Conservation (phyloP, 1,140 invertebrate genomes). For the Portunus trituberculatus region DNA sequence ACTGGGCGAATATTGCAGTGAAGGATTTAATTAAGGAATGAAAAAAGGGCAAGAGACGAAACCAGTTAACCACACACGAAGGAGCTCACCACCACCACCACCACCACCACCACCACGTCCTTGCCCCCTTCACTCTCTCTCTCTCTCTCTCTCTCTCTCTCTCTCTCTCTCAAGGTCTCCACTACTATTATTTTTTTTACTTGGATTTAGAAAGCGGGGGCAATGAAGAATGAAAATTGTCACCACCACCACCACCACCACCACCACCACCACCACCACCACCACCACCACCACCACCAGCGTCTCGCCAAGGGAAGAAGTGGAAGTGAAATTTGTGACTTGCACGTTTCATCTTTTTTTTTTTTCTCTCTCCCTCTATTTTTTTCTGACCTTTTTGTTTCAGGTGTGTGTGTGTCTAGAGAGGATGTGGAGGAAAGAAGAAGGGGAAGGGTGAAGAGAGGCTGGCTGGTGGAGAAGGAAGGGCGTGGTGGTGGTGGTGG, state of each 20-base stretch:
- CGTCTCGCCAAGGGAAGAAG: not conserved
- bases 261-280: not conserved
- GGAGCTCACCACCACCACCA: too few relatives aligned
- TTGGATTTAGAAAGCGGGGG: not conserved
- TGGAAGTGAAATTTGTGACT: conserved; percentile 9
- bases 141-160: not conserved
- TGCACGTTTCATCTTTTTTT: not conserved
- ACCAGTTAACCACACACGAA: too few relatives aligned
- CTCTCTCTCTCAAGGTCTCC: not conserved
- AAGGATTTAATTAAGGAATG: too few relatives aligned
- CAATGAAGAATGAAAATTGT: too few relatives aligned
- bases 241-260: not conserved
- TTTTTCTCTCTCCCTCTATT: not conserved
- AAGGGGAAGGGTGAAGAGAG: not conserved
- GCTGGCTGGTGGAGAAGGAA: too few relatives aligned
- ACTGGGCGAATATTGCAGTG: too few relatives aligned
- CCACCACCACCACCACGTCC: too few relatives aligned
- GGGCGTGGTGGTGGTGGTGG: too few relatives aligned
- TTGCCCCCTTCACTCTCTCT: not conserved
- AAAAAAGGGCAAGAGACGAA: too few relatives aligned
- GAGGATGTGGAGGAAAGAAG: not conserved
- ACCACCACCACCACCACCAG: not conserved
- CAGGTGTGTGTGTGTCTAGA: not conserved
- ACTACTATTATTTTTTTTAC: not conserved
- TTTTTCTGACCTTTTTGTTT: not conserved